Conservation (phyloP, 2,797 vertebrate genomes). For the Myripristis jacobus region DNA sequence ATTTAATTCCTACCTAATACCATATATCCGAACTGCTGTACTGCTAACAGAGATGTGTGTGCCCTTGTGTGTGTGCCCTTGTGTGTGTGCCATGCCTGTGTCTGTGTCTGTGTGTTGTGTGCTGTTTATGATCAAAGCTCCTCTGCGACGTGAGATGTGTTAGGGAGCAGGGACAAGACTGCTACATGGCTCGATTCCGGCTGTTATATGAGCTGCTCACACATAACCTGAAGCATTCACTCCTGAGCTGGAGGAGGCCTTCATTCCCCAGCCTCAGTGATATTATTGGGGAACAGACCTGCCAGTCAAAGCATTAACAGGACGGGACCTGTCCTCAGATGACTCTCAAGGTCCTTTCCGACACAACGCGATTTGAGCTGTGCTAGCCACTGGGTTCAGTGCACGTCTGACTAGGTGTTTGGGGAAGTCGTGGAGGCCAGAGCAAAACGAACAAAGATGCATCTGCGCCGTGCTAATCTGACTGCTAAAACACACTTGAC, state of each 20-base stretch:
- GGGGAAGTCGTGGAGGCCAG: too few relatives aligned
- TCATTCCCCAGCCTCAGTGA: conserved; percentile 12
- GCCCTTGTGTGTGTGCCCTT: background rate
- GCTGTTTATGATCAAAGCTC: conserved; percentile 42
- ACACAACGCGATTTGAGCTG: too few relatives aligned
- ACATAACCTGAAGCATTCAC: conserved; percentile 66
- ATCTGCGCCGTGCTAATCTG: too few relatives aligned
- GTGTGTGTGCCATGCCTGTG: background rate
- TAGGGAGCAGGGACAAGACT: conserved; percentile 40
- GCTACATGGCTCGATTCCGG: conserved; percentile 57
- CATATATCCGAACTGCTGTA: conserved; percentile 21
- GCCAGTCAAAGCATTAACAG: conserved; percentile 58
- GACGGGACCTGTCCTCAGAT: conserved; percentile 70
- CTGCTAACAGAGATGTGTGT: background rate
- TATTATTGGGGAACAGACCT: conserved; percentile 62
- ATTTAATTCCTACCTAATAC: conserved; percentile 36
- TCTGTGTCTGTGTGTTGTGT: background rate
- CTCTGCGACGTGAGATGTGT: conserved; percentile 51
- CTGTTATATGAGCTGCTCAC: conserved; percentile 64
- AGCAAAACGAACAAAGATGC: too few relatives aligned
- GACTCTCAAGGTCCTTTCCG: too few relatives aligned
- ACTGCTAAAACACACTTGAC: too few relatives aligned
- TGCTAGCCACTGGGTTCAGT: too few relatives aligned
- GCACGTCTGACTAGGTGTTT: too few relatives aligned
- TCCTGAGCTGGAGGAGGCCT: conserved; percentile 45